Evolutionary conservation across 2,888 invertebrate species (phyloP), one percentile per base, ranked within the genome.

Genomic region (Tetragnatha montana): DNA sequence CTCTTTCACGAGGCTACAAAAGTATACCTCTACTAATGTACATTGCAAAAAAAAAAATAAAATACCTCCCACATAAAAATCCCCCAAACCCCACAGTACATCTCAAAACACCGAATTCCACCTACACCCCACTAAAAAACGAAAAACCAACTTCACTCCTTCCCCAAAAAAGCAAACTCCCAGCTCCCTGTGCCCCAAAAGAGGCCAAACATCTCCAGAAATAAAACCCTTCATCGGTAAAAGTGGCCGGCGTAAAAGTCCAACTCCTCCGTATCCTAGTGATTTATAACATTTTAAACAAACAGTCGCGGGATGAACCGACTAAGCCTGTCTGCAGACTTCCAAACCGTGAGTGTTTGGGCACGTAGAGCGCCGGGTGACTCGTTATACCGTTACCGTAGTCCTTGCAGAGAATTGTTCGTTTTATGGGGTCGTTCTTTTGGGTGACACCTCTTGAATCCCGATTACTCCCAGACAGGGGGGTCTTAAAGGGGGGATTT

Each of bases 241-340:
- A 60, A 60, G 60, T 60, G 60, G 60, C 60, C 12, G 60, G 60
- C 60, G 60, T 60, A 60, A 60, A 60, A 60, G 21, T 84, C 75
- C 35, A 68, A 74, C 73, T 49, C 80, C 73, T 21, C 70, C 19
- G 51, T 51, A 35, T 47, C 76, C 71, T 47, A 80, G 79, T 86
- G 86, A 86, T 86, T 86, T 86, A 86, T 86, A 86, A 80, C 86
- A 79, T 86, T 79, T 86, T 86, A 79, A 74, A 74, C 80, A 86
- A 86, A 86, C 86, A 86, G 86, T 86, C 80, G 14, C 80, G 19
- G 80, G 76, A 76, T 84, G 82, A 68, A 75, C 19, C 75, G 68
- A 69, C 69, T 84, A 84, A 84, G 76, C 35, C 8, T 7, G 49
- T n/a, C 35, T 83, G 50, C 17, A 22, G 17, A 69, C 17, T 75